These are phyloP conservation scores for Gracilinanus agilis DNA, from an alignment of 2,113 vertebrate genomes.

Conservation along the genomic window DNA sequence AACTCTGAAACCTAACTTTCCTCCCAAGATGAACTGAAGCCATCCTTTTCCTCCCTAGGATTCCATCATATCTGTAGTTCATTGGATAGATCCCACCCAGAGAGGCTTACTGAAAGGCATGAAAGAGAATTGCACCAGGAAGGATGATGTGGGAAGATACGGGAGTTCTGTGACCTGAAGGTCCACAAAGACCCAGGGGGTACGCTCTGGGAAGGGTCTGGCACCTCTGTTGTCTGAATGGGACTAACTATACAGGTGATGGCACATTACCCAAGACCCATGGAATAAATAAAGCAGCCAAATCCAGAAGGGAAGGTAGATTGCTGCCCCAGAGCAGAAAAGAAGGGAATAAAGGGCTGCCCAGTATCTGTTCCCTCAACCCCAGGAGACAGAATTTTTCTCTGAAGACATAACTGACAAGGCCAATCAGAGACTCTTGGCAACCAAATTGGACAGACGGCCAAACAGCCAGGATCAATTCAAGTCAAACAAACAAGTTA, in stretches of 20 bases:
- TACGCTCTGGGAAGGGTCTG: not conserved
- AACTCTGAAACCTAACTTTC: not conserved
- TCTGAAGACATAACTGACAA: not conserved
- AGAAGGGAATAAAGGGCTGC: not conserved
- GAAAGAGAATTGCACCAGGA: not conserved
- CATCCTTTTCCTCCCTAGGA: not conserved
- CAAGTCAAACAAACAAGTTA: not conserved
- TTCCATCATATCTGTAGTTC: not conserved
- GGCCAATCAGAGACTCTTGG: not conserved
- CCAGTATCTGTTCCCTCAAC: not conserved
- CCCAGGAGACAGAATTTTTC: not conserved
- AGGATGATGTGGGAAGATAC: not conserved
- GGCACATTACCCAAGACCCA: not conserved
- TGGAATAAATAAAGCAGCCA: not conserved
- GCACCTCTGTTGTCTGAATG: not conserved
- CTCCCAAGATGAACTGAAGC: not conserved
- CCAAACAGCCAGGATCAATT: not conserved
- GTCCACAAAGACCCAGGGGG: not conserved
- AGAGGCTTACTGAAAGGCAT: not conserved
- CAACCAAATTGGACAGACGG: not conserved
- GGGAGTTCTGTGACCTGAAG: not conserved
- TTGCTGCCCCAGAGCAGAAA: not conserved
- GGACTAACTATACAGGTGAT: not conserved
- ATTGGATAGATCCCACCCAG: not conserved
- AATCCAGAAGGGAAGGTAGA: not conserved